Conservation (phyloP, 2,888 invertebrate species). For the Crematogaster levior region DNA sequence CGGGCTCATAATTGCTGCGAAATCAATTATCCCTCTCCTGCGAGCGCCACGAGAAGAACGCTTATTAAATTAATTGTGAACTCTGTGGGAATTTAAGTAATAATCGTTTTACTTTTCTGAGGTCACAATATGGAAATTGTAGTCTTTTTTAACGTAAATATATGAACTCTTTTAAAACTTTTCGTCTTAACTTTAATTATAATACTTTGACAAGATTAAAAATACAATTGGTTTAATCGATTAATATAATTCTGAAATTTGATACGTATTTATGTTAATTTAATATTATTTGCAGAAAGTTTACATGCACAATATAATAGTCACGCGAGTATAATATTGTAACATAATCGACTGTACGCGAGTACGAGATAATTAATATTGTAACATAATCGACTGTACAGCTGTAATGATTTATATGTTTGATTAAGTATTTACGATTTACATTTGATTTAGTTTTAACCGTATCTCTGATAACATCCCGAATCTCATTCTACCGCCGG, state of each 20-base stretch:
- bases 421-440: slow-evolving; percentile 36
- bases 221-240: not conserved
- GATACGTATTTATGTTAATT: slow-evolving; percentile 15
- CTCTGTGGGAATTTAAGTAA: slow-evolving; percentile 36
- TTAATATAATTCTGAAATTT: slow-evolving; percentile 8
- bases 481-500: slow-evolving; percentile 2
- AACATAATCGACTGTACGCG: not conserved
- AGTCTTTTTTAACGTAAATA: not conserved
- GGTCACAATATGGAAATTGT: slow-evolving; percentile 11
- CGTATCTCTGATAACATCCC: not conserved
- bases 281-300: not conserved
- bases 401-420: slow-evolving; percentile 22
- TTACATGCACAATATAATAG: not conserved
- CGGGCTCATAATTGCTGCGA: slow-evolving; percentile 39
- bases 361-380: slow-evolving; percentile 33
- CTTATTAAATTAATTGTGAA: slow-evolving; percentile 48
- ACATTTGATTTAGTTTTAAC: slow-evolving; percentile 18
- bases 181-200: slow-evolving; percentile 1
- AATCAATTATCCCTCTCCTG: slow-evolving; percentile 39
- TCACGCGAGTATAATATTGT: slow-evolving; percentile 10
- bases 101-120: slow-evolving; percentile 8
- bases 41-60: slow-evolving; percentile 1
- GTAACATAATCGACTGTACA: not conserved
- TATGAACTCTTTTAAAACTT: not conserved
- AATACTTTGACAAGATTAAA: slow-evolving; percentile 8